A percentile compares a stretch with the other conserved stretches of the same genome.
These are phyloP conservation scores for Lasioglossum figueresi DNA, from an alignment of 2,888 invertebrate genomes.

Conservation along the genomic window DNA sequence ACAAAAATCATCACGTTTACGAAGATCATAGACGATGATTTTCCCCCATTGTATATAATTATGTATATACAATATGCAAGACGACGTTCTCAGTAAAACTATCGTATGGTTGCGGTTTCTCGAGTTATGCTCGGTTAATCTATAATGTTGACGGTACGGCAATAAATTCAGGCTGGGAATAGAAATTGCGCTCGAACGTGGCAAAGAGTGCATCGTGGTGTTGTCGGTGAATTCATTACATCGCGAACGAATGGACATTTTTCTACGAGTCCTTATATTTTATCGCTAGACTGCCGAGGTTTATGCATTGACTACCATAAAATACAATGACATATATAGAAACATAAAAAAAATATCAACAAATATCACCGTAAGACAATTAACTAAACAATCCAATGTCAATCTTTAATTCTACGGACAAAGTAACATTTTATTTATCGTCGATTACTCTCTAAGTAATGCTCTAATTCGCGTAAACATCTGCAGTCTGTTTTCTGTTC, in stretches of 20 bases:
- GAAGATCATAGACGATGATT: constrained; percentile 78
- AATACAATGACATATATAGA: neutral
- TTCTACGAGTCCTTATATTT: constrained; percentile 43
- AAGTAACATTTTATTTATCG: neutral
- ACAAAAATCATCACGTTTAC: constrained; percentile 80
- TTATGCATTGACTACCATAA: neutral
- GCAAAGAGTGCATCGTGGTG: constrained; percentile 58
- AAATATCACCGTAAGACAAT: neutral
- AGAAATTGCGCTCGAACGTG: constrained; percentile 67
- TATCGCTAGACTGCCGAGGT: constrained; percentile 17
- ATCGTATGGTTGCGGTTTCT: constrained; percentile 69
- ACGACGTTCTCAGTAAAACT: constrained; percentile 68
- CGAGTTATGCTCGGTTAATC: constrained; percentile 69
- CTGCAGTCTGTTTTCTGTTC: neutral
- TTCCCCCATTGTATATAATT: constrained; percentile 79
- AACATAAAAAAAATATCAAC: neutral
- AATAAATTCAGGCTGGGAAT: constrained; percentile 70
- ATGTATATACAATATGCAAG: constrained; percentile 80
- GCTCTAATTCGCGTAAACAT: constrained; percentile 7
- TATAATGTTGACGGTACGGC: constrained; percentile 70
- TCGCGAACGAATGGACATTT: constrained; percentile 50
- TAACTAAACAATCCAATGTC: neutral
- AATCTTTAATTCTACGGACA: neutral
- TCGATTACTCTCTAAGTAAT: neutral
- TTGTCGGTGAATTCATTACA: constrained; percentile 40